Percentiles rank a stretch among this genome's conserved stretches.
phyloP scores from a whole-genome alignment of 30 jellyfish, hydroid and myxozoan genomes.

The Nemopilema nomurai region DNA sequence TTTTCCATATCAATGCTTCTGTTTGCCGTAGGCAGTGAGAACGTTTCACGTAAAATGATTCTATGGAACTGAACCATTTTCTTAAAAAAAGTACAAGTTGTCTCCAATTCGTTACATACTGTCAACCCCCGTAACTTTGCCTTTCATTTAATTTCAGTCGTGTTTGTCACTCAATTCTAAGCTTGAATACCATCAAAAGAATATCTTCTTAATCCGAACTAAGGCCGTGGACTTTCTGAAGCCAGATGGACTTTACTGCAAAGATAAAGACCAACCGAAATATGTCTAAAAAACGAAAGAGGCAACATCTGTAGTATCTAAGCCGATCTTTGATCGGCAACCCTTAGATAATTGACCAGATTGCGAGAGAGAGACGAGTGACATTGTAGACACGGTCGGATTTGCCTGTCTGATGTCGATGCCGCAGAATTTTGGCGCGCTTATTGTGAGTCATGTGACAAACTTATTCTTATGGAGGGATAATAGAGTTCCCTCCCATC shows the following conservation, averaged over 20 bases:
- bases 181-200: slow-evolving; percentile 44
- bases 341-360: slow-evolving; percentile 1
- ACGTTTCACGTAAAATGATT: background rate
- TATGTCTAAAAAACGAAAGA: slow-evolving; percentile 9
- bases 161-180: slow-evolving; percentile 56
- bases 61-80: background rate
- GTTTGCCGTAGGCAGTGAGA: background rate
- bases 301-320: slow-evolving; percentile 51
- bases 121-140: slow-evolving; percentile 42
- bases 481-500: background rate
- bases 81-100: background rate
- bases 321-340: slow-evolving; percentile 42
- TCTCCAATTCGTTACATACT: background rate
- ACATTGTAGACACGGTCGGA: slow-evolving; percentile 25
- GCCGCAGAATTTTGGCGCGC: slow-evolving; percentile 48
- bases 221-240: slow-evolving; percentile 48
- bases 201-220: slow-evolving; percentile 55
- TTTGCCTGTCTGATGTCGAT: slow-evolving; percentile 9
- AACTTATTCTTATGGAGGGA: background rate
- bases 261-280: slow-evolving; percentile 36
- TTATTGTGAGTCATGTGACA: slow-evolving; percentile 44
- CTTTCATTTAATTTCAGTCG: slow-evolving; percentile 18
- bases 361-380: slow-evolving; percentile 31
- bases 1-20: background rate
- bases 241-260: slow-evolving; percentile 69